Evolutionary conservation across 1,140 invertebrate species (phyloP).

Genomic region (Drosophila navojoa): DNA sequence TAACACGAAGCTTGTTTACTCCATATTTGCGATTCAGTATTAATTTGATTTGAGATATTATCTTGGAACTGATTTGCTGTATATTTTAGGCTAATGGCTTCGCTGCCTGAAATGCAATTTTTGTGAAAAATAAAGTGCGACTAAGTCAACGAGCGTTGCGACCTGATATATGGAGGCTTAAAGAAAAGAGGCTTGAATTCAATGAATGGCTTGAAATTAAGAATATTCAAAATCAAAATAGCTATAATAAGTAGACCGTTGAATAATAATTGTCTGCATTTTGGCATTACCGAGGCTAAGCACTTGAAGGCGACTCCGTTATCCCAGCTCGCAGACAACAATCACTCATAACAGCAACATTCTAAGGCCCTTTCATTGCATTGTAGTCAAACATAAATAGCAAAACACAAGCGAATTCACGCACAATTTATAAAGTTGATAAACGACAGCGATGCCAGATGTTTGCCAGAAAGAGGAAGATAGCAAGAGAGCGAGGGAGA

Average conservation of each 20-base stretch:
- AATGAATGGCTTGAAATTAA: not conserved
- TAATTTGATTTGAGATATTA: no score
- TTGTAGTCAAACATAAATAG: conserved; percentile 14
- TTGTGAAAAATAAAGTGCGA: not conserved
- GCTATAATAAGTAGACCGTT: not conserved
- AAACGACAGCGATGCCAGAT: conserved; percentile 35
- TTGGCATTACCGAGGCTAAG: not conserved
- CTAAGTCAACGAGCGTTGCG: not conserved
- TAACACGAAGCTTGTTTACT: not conserved
- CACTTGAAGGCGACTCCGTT: not conserved
- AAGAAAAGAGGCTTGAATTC: not conserved
- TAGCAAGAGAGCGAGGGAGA: not conserved
- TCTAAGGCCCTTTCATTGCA: conserved; percentile 13
- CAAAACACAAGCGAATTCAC: not conserved
- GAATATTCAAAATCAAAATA: not conserved
- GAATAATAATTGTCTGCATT: not conserved
- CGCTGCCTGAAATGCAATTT: not conserved
- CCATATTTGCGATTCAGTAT: not conserved
- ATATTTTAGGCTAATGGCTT: not conserved
- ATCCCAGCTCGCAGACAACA: not conserved
- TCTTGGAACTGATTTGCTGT: no score
- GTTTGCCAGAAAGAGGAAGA: conserved; percentile 1
- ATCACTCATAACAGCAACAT: conserved; percentile 21
- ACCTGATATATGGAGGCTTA: not conserved
- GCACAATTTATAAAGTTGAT: conserved; percentile 23